These are phyloP conservation scores for Pelvicachromis taeniatus DNA, from an alignment of 2,113 vertebrate genomes.

Conservation along the genomic window DNA sequence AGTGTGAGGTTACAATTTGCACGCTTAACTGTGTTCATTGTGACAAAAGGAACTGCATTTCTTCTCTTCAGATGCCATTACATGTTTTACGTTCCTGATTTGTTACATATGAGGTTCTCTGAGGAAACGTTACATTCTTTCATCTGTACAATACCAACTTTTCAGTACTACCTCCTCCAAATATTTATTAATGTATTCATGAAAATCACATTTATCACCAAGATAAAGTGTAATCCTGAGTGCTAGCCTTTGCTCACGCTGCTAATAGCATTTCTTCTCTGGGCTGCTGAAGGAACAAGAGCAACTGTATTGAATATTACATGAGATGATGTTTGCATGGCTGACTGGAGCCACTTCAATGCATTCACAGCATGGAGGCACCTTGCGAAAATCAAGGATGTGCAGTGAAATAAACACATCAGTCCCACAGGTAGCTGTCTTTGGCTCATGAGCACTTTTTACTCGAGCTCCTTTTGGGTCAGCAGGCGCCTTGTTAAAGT, in stretches of 20 bases:
- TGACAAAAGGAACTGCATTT: neutral
- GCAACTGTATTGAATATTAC: slow-evolving; percentile 55
- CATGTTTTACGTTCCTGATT: neutral
- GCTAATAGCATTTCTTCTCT: slow-evolving; percentile 18
- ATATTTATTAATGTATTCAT: neutral
- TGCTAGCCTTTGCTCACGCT: slow-evolving; percentile 2
- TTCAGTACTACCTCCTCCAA: neutral
- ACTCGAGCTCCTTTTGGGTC: neutral
- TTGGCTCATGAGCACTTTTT: neutral
- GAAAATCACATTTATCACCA: neutral
- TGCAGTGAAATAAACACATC: neutral
- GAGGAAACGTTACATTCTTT: neutral
- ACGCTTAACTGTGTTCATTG: neutral
- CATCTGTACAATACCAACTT: neutral
- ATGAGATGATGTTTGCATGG: slow-evolving; percentile 57
- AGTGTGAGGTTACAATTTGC: neutral
- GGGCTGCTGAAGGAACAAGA: slow-evolving; percentile 2
- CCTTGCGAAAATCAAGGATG: neutral
- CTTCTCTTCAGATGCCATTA: neutral
- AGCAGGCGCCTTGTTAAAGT: neutral
- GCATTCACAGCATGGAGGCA: neutral
- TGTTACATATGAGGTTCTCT: slow-evolving; percentile 18
- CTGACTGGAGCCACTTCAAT: slow-evolving; percentile 21
- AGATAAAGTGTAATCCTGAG: neutral
- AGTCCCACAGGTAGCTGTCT: neutral